Conservation (phyloP, 2,888 invertebrate species). For the Eucera pruinosa region DNA sequence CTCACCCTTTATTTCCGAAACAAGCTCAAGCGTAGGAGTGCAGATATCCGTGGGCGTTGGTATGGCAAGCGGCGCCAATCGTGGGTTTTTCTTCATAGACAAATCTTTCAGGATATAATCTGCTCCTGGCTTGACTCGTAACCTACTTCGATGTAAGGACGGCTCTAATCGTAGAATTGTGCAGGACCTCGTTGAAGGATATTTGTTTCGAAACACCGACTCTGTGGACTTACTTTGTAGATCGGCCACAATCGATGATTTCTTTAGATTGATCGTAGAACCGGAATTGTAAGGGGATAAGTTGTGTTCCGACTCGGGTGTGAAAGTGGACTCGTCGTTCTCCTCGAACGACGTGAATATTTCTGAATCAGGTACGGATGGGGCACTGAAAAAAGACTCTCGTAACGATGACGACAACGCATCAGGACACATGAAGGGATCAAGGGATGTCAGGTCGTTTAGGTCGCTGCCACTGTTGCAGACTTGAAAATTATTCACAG, state of each 20-base stretch:
- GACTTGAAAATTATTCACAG: constrained; percentile 80
- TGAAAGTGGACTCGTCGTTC: constrained; percentile 63
- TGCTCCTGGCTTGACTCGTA: constrained; percentile 65
- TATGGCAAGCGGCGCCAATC: constrained; percentile 76
- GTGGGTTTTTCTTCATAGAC: constrained; percentile 61
- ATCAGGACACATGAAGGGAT: constrained; percentile 80
- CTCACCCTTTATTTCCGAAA: constrained; percentile 76
- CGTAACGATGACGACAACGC: constrained; percentile 79
- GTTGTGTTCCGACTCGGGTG: constrained; percentile 34
- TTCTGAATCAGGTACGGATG: constrained; percentile 80
- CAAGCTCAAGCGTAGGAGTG: constrained; percentile 79
- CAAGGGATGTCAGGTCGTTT: constrained; percentile 78
- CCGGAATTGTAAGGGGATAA: constrained; percentile 64
- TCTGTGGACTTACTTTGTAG: constrained; percentile 79
- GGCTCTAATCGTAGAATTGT: constrained; percentile 74
- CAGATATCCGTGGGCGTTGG: constrained; percentile 80
- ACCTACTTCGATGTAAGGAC: constrained; percentile 70
- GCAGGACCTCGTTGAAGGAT: constrained; percentile 62
- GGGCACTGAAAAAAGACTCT: constrained; percentile 80
- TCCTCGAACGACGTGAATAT: constrained; percentile 81
- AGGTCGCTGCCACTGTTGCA: constrained; percentile 80
- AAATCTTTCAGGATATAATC: constrained; percentile 70
- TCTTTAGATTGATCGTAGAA: constrained; percentile 77
- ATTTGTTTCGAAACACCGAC: constrained; percentile 71
- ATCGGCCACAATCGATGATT: constrained; percentile 44